Percentiles rank a stretch among this genome's conserved stretches.
phyloP scores from a whole-genome alignment of 2,113 vertebrate species.

The Trinectes maculatus region DNA sequence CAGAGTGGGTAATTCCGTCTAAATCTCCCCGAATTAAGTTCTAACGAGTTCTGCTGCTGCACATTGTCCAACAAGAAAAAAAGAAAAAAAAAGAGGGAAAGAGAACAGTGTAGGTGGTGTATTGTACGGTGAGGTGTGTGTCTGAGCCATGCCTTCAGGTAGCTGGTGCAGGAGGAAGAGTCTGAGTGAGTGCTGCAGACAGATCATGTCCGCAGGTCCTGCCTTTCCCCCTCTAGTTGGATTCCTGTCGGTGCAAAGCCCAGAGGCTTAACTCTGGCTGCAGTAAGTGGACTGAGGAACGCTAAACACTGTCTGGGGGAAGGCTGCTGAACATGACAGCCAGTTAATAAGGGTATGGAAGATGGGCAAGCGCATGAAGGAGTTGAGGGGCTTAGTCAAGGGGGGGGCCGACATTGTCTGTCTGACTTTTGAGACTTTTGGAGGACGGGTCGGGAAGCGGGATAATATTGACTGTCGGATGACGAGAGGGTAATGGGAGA shows the following conservation, averaged over 20 bases:
- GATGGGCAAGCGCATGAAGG: slow-evolving; percentile 43
- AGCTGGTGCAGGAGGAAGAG: slow-evolving; percentile 33
- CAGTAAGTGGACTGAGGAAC: slow-evolving; percentile 73
- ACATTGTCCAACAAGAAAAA: too few species aligned
- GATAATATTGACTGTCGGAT: slow-evolving; percentile 61
- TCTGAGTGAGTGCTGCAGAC: slow-evolving; percentile 56
- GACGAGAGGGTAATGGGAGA: slow-evolving; percentile 65
- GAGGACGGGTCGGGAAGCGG: background rate
- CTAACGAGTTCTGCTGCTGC: too few species aligned
- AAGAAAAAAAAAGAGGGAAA: too few species aligned
- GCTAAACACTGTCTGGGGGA: slow-evolving; percentile 70
- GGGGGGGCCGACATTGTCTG: slow-evolving; percentile 8
- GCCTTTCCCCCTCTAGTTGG: slow-evolving; percentile 57
- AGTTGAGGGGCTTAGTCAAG: background rate
- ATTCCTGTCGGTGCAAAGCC: slow-evolving; percentile 72
- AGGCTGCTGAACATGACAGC: slow-evolving; percentile 76
- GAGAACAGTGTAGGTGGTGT: too few species aligned
- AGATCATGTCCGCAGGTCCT: slow-evolving; percentile 62
- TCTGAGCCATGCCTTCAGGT: slow-evolving; percentile 14
- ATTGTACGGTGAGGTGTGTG: too few species aligned
- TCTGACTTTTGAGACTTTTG: slow-evolving; percentile 59
- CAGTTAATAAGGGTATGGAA: slow-evolving; percentile 73
- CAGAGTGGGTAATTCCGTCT: too few species aligned
- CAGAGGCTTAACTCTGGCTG: slow-evolving; percentile 70
- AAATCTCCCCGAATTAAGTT: too few species aligned